Percentiles rank a stretch among this genome's conserved stretches.
These are phyloP conservation scores for Chiloscyllium plagiosum DNA, from an alignment of 2,113 vertebrate species.

Conservation along the genomic window DNA sequence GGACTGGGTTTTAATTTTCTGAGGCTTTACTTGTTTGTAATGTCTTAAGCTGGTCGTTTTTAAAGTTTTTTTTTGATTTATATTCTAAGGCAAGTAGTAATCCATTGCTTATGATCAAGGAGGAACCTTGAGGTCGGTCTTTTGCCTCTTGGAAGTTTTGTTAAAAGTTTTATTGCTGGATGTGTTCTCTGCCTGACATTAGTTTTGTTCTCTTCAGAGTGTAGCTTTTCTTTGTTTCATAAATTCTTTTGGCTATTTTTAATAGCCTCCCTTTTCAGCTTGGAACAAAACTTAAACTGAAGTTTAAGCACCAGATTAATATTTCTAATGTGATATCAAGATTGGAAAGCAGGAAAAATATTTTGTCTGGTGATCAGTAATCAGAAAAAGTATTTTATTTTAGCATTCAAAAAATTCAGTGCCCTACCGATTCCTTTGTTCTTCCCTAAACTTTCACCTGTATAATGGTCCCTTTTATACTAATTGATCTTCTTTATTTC, in stretches of 20 bases:
- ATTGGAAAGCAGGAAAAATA: neutral
- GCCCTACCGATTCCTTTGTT: too few species aligned
- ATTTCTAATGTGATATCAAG: neutral
- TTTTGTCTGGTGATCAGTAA: neutral
- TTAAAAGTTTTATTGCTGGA: neutral
- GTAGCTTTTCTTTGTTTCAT: neutral
- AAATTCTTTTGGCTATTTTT: neutral
- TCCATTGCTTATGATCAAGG: neutral
- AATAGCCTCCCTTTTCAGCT: neutral
- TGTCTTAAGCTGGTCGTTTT: neutral
- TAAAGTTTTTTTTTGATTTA: neutral
- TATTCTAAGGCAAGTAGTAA: neutral
- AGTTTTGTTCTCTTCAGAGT: neutral
- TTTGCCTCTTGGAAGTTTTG: neutral
- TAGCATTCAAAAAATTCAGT: neutral
- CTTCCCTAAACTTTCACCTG: too few species aligned
- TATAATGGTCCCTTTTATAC: neutral
- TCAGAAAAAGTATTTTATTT: neutral
- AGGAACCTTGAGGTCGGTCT: neutral
- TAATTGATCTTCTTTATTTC: neutral
- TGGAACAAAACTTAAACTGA: neutral
- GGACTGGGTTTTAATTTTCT: neutral
- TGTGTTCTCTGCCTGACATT: neutral
- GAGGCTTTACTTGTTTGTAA: neutral
- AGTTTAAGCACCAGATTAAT: neutral